phyloP scores from a whole-genome alignment of 2,113 vertebrate genomes.

The Paratilapia polleni region DNA sequence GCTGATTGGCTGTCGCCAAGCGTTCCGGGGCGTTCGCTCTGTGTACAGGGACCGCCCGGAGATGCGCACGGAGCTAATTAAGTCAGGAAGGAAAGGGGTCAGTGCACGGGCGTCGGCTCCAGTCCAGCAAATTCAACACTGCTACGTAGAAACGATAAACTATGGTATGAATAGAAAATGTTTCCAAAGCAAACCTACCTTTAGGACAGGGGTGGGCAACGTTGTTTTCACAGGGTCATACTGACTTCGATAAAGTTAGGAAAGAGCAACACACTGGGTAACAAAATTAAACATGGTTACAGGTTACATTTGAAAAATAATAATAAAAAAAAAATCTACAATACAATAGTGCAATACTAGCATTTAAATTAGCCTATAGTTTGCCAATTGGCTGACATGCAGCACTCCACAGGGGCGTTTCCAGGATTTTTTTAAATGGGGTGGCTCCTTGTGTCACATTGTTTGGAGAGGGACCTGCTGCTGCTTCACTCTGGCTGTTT shows the following conservation, averaged over 20 bases:
- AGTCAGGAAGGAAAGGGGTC: not conserved
- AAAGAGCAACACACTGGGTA: not conserved
- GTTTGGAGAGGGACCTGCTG: too few species aligned
- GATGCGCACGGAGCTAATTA: not conserved
- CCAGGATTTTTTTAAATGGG: too few species aligned
- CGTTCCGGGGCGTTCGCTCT: not conserved
- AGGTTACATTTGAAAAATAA: not conserved
- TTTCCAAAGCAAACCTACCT: not conserved
- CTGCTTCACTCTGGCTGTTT: too few species aligned
- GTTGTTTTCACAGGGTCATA: not conserved
- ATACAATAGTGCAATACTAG: not conserved
- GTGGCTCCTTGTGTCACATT: too few species aligned
- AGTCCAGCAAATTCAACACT: not conserved
- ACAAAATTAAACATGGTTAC: not conserved
- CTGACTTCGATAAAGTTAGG: not conserved
- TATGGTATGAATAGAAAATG: not conserved
- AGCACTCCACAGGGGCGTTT: not conserved
- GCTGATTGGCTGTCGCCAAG: slow-evolving; percentile 62
- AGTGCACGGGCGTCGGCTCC: not conserved
- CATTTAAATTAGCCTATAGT: not conserved
- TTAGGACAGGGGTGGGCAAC: too few species aligned
- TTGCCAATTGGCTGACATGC: not conserved
- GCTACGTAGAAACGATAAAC: not conserved
- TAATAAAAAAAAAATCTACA: not conserved
- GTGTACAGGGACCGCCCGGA: rapidly evolving